phyloP scores from a whole-genome alignment of 2,888 invertebrate genomes.

The Oscheius sp. region DNA sequence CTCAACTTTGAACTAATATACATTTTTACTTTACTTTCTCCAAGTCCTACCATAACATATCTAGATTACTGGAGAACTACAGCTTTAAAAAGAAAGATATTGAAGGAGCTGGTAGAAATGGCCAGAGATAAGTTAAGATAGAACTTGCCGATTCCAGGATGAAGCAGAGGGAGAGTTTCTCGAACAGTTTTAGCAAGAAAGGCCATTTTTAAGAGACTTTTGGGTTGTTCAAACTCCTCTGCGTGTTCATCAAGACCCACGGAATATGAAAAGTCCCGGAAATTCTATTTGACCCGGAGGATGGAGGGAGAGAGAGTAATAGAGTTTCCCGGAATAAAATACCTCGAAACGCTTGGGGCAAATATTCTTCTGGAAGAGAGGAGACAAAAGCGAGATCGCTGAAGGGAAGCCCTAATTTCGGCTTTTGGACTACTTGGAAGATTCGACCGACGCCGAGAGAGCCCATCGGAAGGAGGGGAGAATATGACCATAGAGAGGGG shows the following conservation, averaged over 20 bases:
- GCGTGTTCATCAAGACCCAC: slow-evolving; percentile 16
- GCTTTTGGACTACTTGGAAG: slow-evolving; percentile 57
- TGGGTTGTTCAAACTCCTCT: neutral
- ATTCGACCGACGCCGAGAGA: slow-evolving; percentile 57
- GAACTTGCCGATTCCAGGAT: slow-evolving; percentile 4
- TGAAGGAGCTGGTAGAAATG: neutral
- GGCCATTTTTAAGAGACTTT: slow-evolving; percentile 1
- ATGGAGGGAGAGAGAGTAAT: neutral
- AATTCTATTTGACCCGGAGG: slow-evolving; percentile 4
- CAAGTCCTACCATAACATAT: too few species aligned
- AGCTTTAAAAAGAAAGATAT: neutral
- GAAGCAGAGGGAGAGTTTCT: slow-evolving; percentile 5
- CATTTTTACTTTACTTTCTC: too few species aligned
- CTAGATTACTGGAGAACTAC: too few species aligned
- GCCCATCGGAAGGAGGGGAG: slow-evolving; percentile 41
- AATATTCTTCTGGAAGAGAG: slow-evolving; percentile 50
- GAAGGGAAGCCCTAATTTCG: slow-evolving; percentile 46
- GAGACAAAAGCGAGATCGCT: slow-evolving; percentile 53
- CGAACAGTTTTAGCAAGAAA: slow-evolving; percentile 18
- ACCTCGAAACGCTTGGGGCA: slow-evolving; percentile 48
- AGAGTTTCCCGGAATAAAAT: slow-evolving; percentile 10
- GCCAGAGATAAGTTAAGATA: neutral
- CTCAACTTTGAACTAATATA: too few species aligned
- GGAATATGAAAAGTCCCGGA: neutral
- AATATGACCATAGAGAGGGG: slow-evolving; percentile 11